phyloP scores from a whole-genome alignment of 2,797 vertebrate species.

The Dendrocincla tyrannina region DNA sequence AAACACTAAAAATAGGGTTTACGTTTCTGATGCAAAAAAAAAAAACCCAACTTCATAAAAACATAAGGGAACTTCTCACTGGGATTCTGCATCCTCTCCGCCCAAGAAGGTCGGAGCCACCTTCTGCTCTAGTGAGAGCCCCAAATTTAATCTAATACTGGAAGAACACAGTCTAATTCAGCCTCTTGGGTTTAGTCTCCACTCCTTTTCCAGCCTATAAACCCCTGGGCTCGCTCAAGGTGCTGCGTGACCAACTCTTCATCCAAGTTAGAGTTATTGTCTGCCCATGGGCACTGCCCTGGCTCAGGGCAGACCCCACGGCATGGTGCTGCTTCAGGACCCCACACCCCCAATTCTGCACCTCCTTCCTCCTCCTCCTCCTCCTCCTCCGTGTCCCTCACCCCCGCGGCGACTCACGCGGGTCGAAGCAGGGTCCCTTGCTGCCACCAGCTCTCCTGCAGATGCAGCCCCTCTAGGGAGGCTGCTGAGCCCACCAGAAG shows the following conservation, averaged over 20 bases:
- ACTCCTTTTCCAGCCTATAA: not conserved
- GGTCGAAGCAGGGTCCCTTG: not conserved
- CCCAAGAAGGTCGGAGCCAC: not conserved
- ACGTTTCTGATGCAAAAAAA: not conserved
- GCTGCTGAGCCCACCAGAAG: not conserved
- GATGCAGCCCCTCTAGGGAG: not conserved
- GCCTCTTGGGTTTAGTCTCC: not conserved
- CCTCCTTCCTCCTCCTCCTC: not conserved
- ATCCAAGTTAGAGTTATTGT: not conserved
- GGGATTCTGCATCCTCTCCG: not conserved
- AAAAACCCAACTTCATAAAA: not conserved
- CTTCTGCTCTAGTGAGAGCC: not conserved
- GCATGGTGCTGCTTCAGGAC: not conserved
- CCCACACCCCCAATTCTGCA: not conserved
- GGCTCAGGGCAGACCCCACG: fast-evolving
- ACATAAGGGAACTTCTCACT: not conserved
- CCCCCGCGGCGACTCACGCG: not conserved
- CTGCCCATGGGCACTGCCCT: fast-evolving
- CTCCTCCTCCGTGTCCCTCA: not conserved
- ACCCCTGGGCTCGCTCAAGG: not conserved
- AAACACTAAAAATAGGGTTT: not conserved
- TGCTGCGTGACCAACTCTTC: not conserved
- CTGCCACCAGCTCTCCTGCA: not conserved
- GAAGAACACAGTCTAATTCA: not conserved
- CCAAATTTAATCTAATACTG: not conserved